A percentile compares a stretch with the other conserved stretches of the same genome.
These are phyloP conservation scores for Brachionus sp. DNA, from an alignment of 1,140 invertebrate species.

Conservation along the genomic window DNA sequence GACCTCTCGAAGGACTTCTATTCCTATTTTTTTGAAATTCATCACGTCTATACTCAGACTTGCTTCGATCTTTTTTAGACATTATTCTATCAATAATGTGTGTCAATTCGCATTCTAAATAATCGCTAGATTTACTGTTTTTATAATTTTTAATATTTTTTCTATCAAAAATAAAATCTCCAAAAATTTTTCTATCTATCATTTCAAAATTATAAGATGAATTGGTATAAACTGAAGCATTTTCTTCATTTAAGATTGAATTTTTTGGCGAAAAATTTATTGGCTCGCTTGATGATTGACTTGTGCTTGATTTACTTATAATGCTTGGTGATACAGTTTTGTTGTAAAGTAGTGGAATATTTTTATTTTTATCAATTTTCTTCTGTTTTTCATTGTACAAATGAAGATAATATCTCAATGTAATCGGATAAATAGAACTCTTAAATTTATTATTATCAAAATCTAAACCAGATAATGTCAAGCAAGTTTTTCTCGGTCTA, in stretches of 20 bases:
- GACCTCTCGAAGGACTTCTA: not conserved
- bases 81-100: not conserved
- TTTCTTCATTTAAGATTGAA: not conserved
- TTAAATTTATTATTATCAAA: not conserved
- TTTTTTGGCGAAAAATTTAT: not conserved
- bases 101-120: not conserved
- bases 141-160: not conserved
- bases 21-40: not conserved
- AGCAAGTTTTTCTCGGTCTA: not conserved
- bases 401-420: conserved; percentile 16
- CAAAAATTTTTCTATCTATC: not conserved
- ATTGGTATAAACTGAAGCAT: not conserved
- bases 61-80: not conserved
- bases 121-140: not conserved
- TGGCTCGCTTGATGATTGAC: not conserved
- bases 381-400: conserved; percentile 23
- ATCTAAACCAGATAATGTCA: not conserved
- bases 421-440: not conserved
- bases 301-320: not conserved
- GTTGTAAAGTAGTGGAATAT: not conserved
- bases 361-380: not conserved
- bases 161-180: not conserved
- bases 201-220: not conserved
- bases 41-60: not conserved
- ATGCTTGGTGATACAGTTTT: not conserved